Base-by-base conservation (phyloP, 2,113 vertebrate species). In the Buteo buteo region DNA sequence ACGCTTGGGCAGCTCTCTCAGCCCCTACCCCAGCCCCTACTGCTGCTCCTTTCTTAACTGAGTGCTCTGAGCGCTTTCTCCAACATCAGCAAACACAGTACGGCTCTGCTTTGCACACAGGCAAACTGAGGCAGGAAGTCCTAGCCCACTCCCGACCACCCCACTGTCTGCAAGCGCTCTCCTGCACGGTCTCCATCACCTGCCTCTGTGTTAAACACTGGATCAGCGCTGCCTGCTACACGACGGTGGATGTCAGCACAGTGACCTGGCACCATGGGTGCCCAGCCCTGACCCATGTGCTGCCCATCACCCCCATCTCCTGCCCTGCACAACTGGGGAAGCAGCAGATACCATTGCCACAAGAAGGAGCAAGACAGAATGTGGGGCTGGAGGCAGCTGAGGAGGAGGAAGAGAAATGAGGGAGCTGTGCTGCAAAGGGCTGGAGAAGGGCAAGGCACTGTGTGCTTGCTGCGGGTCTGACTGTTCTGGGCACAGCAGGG, bases 281-380 rank as follows among this genome's bases (percentile, higher is more conserved):
- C 44, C 79, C 11, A 0, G 19, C 44, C 67, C 19, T 0, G 0
- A 36, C 1, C 47, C 58, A 36, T 0, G 0, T 1, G 2, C 32
- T 61, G 34, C 70, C 22, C 52, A 12, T 32, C 3, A 0, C 11
- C 25, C 38, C 74, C 2, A 2, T 36, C 55, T 70, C 61, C 83
- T 45, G 47, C 52, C 50, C 31, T 7, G n/a, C 55, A 62, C 49
- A 69, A 6, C 40, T 6, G 9, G 18, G 32, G 47, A 45, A 74
- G 45, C 45, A 74, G 66, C 55, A 71, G 66, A 21, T 25, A 80
- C 62, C 66, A 49, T 3, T 2, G 3, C 9, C 8, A 3, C 13
- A 32, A 82, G 34, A 47, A 73, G 54, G n/a, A 72, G 42, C 2
- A 4, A 52, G 38, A 16, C 2, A 2, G 25, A 40, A 80, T 29